phyloP scores from a whole-genome alignment of 2,113 vertebrate genomes.

The Psammodynastes pulverulentus region DNA sequence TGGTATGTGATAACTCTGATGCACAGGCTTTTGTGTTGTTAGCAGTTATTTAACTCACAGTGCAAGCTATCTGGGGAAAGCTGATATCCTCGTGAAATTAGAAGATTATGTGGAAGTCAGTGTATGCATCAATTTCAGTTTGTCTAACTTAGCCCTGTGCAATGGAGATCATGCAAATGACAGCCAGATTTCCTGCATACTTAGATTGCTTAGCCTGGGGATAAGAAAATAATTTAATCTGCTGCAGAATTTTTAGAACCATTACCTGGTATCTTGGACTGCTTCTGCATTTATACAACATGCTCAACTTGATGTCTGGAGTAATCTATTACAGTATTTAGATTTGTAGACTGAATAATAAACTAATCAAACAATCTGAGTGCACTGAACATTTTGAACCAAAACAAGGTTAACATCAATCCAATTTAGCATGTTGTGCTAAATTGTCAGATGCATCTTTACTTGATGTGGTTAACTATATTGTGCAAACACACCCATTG shows the following conservation, averaged over 20 bases:
- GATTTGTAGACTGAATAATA: background rate
- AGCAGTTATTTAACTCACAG: background rate
- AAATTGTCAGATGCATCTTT: background rate
- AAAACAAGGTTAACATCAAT: background rate
- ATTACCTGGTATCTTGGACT: background rate
- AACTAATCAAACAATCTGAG: background rate
- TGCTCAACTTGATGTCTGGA: background rate
- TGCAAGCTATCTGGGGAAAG: background rate
- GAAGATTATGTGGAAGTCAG: background rate
- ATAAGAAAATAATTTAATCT: background rate
- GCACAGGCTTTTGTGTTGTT: background rate
- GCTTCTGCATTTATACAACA: background rate
- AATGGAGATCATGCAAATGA: background rate
- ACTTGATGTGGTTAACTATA: background rate
- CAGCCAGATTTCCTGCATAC: too few relatives aligned
- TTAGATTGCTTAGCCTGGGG: background rate
- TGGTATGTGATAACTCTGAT: constrained; percentile 33
- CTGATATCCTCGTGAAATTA: background rate
- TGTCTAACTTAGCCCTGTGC: background rate
- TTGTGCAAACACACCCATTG: background rate
- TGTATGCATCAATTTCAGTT: background rate
- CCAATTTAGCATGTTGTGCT: background rate
- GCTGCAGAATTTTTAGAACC: background rate
- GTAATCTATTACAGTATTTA: background rate
- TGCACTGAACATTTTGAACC: background rate